Evolutionary conservation across 2,797 vertebrate genomes (phyloP), one percentile per base, ranked within the genome.

Genomic region (Varecia variegata): DNA sequence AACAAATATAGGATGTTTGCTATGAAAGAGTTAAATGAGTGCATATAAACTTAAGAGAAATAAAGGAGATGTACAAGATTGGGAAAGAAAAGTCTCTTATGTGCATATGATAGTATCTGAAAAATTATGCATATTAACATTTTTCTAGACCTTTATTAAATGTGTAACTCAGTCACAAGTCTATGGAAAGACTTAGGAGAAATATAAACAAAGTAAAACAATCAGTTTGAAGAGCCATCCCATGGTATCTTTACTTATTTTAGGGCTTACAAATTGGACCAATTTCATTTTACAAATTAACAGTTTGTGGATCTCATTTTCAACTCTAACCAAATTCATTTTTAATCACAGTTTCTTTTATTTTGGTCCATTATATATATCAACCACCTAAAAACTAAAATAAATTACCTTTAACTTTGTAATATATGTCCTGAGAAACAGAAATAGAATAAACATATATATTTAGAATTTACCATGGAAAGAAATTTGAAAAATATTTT

Each of bases 401-500:
- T 35, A 89, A 76, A 76, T 47, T 80, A 13, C 23, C 56, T 45
- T 10, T 65, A 47, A 80, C 23, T 65, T 88, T 90, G 4, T 5
- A 35, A 50, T 80, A 86, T 6, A 8, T 52, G 27, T 13, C 9
- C 12, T 52, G 2, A 80, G 60, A 80, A 68, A 23, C 38, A 92
- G 20, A 80, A 71, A 71, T 43, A 73, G 11, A 94, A 88, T 70
- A 60, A 74, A 88, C 30, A 35, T 20, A 54, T 45, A 76, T 13
- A 45, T 43, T 74, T 77, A 82, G 21, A 56, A 40, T 85, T 32
- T 82, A 82, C 43, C 47, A 0, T 62, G 65, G 74, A 91, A 95
- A 71, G 32, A 94, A 88, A 7, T 90, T 94, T 38, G 60, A 79
- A 84, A 90, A 81, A 20, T 35, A 15, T 58, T 43, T 95, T 86